A percentile compares a stretch with the other conserved stretches of the same genome.
phyloP scores from a whole-genome alignment of 2,888 invertebrate species.

The Volucella inflata region DNA sequence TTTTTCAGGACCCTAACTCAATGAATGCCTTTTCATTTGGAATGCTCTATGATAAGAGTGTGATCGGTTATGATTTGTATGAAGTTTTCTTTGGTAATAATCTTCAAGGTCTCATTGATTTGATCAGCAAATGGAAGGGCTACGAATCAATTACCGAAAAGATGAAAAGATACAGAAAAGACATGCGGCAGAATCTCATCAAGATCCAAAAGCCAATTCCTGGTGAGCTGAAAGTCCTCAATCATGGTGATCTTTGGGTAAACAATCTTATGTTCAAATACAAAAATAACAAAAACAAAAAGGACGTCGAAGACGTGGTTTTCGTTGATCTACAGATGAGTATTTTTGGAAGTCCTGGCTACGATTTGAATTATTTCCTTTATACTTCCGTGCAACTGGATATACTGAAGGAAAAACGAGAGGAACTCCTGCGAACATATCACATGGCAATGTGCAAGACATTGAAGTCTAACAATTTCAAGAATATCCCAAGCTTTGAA shows the following conservation, averaged over 20 bases:
- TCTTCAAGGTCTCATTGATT: conserved; percentile 77
- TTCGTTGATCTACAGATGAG: conserved; percentile 82
- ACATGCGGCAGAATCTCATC: conserved; percentile 77
- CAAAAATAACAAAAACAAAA: conserved; percentile 74
- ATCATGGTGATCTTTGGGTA: conserved; percentile 85
- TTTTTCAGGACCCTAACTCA: conserved; percentile 77
- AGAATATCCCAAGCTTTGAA: conserved; percentile 78
- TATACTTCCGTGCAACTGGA: conserved; percentile 80
- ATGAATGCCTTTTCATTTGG: conserved; percentile 77
- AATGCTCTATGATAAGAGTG: conserved; percentile 77
- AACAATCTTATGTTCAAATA: conserved; percentile 85
- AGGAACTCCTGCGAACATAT: conserved; percentile 79
- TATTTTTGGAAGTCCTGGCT: conserved; percentile 80
- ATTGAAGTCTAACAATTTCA: conserved; percentile 76
- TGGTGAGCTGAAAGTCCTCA: conserved; percentile 82
- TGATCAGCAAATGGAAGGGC: conserved; percentile 83
- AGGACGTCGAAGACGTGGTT: conserved; percentile 49
- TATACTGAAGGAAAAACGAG: conserved; percentile 78
- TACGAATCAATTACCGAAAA: conserved; percentile 82
- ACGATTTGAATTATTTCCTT: conserved; percentile 82
- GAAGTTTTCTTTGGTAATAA: conserved; percentile 77
- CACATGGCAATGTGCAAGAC: conserved; percentile 77
- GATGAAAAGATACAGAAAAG: conserved; percentile 77
- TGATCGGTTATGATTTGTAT: conserved; percentile 50
- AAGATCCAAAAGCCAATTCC: conserved; percentile 77